A percentile compares a stretch with the other conserved stretches of the same genome.
These are phyloP conservation scores for Corapipo altera DNA, from an alignment of 2,113 vertebrate species.

Conservation along the genomic window DNA sequence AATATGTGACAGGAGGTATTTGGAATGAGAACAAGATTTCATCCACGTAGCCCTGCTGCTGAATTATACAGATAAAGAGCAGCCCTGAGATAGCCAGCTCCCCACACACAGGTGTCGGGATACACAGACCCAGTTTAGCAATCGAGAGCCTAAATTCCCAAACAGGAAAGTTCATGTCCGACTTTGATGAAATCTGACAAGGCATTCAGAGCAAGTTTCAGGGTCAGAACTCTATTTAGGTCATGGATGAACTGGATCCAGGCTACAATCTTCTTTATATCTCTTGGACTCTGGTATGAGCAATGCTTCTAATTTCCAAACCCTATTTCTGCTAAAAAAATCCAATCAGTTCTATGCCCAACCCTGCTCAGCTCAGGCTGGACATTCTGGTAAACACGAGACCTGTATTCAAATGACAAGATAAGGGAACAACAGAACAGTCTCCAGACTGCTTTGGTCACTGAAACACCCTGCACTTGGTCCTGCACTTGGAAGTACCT, in stretches of 20 bases:
- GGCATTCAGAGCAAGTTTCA: neutral
- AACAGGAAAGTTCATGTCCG: neutral
- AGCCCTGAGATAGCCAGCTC: neutral
- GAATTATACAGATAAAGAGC: neutral
- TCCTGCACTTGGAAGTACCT: neutral
- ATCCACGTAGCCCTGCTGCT: neutral
- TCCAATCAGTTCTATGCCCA: neutral
- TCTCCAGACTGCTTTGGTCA: neutral
- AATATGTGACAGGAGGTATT: constrained; percentile 7
- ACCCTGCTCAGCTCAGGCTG: neutral
- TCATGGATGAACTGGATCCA: neutral
- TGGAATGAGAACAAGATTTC: constrained; percentile 43
- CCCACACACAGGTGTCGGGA: neutral
- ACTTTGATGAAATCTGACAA: neutral
- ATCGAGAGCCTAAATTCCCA: neutral
- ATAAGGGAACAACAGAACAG: neutral
- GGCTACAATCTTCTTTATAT: neutral
- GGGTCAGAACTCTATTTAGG: neutral
- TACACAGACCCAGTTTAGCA: neutral
- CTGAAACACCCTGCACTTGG: neutral
- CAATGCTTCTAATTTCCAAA: neutral
- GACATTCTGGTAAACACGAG: neutral
- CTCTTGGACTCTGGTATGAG: neutral
- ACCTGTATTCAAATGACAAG: neutral
- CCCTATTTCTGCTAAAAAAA: neutral